Conservation (phyloP, 2,888 invertebrate genomes). For the Vannuccia rotundouncinata region DNA sequence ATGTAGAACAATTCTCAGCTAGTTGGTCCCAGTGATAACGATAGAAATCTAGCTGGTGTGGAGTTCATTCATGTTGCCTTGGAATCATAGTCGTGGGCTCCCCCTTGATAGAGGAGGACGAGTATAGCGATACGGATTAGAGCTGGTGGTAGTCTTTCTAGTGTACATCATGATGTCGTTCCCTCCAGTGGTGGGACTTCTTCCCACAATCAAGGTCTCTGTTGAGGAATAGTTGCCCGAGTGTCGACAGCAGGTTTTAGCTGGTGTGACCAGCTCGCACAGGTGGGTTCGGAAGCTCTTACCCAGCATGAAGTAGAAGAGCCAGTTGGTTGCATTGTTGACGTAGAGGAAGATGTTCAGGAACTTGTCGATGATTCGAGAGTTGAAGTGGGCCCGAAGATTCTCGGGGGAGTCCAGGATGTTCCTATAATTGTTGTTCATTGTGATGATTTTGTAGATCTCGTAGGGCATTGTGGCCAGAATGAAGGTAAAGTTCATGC, state of each 20-base stretch:
- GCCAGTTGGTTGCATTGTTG: slow-evolving; percentile 23
- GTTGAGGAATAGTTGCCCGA: neutral
- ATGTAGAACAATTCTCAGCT: too few relatives aligned
- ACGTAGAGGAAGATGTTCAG: slow-evolving; percentile 4
- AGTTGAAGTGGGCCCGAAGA: slow-evolving; percentile 8
- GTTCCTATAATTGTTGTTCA: neutral
- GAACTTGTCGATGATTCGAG: neutral
- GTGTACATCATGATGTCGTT: neutral
- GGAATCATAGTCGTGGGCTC: neutral
- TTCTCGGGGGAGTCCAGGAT: neutral
- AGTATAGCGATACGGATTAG: neutral
- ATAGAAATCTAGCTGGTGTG: too few relatives aligned
- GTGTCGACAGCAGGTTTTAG: neutral
- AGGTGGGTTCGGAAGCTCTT: slow-evolving; percentile 45
- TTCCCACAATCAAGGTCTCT: neutral
- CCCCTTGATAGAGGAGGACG: neutral
- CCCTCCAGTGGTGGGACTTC: neutral
- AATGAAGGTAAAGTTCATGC: slow-evolving; percentile 35
- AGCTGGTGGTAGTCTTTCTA: neutral
- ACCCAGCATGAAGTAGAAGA: slow-evolving; percentile 1
- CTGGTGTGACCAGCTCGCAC: neutral
- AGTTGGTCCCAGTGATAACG: too few relatives aligned
- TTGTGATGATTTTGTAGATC: slow-evolving; percentile 29
- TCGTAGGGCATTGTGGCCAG: slow-evolving; percentile 34
- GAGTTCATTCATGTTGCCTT: too few relatives aligned